Conservation (phyloP, 2,797 vertebrate genomes). For the Manis pentadactyla region DNA sequence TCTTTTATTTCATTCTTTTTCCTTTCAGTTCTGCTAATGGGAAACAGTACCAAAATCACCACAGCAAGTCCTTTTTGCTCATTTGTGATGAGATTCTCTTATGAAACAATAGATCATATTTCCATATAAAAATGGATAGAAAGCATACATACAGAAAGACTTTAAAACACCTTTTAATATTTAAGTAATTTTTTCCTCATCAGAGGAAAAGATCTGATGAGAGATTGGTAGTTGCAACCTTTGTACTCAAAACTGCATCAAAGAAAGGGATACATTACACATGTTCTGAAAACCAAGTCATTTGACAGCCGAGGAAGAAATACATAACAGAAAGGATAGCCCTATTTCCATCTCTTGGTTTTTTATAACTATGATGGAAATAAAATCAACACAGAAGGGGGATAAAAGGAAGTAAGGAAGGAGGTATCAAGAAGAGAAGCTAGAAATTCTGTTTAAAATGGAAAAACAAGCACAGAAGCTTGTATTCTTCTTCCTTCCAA, state of each 20-base stretch:
- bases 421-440: neutral
- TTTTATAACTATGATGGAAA: slow-evolving; percentile 3
- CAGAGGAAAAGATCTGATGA: slow-evolving; percentile 45
- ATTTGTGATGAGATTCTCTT: slow-evolving; percentile 27
- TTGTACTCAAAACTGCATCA: slow-evolving; percentile 23
- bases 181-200: slow-evolving; percentile 57
- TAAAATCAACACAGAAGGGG: neutral
- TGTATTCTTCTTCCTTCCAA: neutral
- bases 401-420: neutral
- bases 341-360: neutral
- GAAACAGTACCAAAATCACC: neutral
- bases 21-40: neutral
- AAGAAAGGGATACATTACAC: slow-evolving; percentile 38
- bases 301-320: slow-evolving; percentile 15
- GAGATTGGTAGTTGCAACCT: slow-evolving; percentile 37
- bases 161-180: slow-evolving; percentile 53
- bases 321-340: neutral
- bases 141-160: slow-evolving; percentile 33
- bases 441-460: neutral
- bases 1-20: neutral
- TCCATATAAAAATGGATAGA: slow-evolving; percentile 40
- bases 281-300: slow-evolving; percentile 43
- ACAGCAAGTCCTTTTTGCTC: neutral
- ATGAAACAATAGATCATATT: slow-evolving; percentile 12
- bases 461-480: neutral